Base-by-base conservation (phyloP, 2,113 vertebrate genomes). In the Leuciscus idus region DNA sequence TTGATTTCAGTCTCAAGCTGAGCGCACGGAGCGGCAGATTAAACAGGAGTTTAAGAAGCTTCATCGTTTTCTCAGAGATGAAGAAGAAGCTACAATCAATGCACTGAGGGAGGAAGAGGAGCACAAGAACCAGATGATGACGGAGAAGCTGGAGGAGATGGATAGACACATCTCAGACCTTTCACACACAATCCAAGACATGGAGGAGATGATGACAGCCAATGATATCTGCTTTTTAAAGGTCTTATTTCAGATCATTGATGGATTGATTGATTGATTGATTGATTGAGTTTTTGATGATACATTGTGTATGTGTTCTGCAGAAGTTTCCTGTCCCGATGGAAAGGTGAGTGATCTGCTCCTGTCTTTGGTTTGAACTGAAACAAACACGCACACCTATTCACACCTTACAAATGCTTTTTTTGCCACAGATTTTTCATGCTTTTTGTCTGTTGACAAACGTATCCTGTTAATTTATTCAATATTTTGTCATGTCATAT, bases 271-370 rank as follows among this genome's bases (percentile, higher is more conserved):
- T 13, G 12, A 6, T 36, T 66, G 62, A 66, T 30, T 26, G n/a
- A 74, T 74, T 66, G 6, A 66, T 33, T 66, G n/a, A 28, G n/a
- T 46, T 50, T 1, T 52, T 50, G 46, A 48, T 50, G n/a, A 50
- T 75, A 0, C 17, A 15, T 28, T 8, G 5, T 76, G 43, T 76
- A 6, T 76, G 52, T 76, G 43, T 76, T 76, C 74, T 52, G 46
- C 46, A 76, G 74, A 15, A 52, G 23, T 76, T 76, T 52, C 46
- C 74, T 19, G 46, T 52, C n/a, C 26, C 74, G 8, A 19, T 76
- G 46, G 46, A 52, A 52, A 76, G 74, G 74, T 76, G 46, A 52
- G 74, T 52, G 46, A 70, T 70, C 66, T 68, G 28, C 28, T 52
- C 13, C 5, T 76, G 12, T 75, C 43, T 46, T 12, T 48, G 36